Conservation (phyloP, 2,113 vertebrate species). For the Ariopsis seemanni region DNA sequence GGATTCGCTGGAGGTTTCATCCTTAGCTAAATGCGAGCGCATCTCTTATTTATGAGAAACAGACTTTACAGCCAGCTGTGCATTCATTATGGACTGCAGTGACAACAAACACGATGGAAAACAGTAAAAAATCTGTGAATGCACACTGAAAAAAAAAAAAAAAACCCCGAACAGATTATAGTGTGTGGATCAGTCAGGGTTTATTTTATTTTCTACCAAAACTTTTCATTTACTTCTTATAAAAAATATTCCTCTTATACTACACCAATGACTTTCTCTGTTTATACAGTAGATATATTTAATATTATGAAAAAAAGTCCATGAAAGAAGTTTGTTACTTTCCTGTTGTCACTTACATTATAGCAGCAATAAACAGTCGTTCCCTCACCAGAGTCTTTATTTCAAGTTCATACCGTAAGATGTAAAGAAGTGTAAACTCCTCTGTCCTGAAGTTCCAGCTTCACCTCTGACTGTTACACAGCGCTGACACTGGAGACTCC, state of each 20-base stretch:
- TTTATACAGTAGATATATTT: no score
- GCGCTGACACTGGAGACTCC: neutral
- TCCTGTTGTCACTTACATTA: no score
- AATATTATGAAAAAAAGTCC: no score
- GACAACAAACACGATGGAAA: conserved; percentile 4
- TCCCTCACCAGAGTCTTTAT: no score
- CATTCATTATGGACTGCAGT: conserved; percentile 17
- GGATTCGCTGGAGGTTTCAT: conserved; percentile 14
- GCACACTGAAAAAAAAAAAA: neutral
- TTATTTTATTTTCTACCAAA: neutral
- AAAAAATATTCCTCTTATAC: neutral
- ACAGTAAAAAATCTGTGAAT: neutral
- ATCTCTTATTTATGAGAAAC: conserved; percentile 43
- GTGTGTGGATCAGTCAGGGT: neutral
- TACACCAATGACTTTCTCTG: neutral
- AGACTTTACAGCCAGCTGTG: conserved; percentile 11
- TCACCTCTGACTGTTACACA: neutral
- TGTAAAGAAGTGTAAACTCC: neutral
- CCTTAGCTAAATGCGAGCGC: neutral
- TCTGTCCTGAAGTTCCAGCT: neutral
- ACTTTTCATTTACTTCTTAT: neutral
- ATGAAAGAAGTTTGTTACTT: no score
- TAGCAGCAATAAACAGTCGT: no score
- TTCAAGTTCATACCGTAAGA: no score
- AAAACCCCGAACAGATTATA: neutral